Conservation (phyloP, 2,113 vertebrate species). For the Sus scrofa region DNA sequence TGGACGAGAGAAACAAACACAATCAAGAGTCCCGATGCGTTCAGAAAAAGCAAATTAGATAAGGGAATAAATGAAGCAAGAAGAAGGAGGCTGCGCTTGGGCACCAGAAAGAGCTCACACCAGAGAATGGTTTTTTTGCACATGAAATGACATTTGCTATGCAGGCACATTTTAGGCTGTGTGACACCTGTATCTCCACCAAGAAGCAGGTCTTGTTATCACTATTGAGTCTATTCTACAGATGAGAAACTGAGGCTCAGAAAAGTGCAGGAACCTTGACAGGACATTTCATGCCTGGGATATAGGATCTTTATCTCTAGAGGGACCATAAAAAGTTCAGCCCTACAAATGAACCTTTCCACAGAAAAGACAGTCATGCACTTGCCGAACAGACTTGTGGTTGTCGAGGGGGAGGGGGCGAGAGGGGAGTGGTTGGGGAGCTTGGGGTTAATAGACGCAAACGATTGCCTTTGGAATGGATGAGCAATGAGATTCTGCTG, state of each 20-base stretch:
- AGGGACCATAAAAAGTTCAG: too few species aligned
- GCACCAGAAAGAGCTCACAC: fast-evolving
- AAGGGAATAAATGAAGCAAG: background rate
- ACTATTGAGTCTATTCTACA: background rate
- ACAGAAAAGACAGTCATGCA: too few species aligned
- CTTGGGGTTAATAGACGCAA: too few species aligned
- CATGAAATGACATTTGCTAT: fast-evolving
- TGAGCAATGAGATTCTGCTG: too few species aligned
- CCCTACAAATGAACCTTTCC: too few species aligned
- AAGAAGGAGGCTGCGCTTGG: fast-evolving
- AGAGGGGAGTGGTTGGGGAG: too few species aligned
- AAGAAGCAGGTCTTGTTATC: background rate
- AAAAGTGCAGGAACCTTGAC: too few species aligned
- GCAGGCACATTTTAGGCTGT: too few species aligned
- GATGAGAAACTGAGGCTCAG: background rate
- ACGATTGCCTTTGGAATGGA: too few species aligned
- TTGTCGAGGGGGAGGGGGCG: too few species aligned
- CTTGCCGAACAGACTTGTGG: too few species aligned
- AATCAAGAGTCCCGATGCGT: background rate
- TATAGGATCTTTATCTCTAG: background rate
- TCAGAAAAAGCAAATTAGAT: background rate
- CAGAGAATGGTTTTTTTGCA: fast-evolving
- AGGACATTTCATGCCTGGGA: fast-evolving
- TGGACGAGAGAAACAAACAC: background rate
- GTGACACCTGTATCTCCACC: too few species aligned